Conservation (phyloP, 2,888 invertebrate genomes). For the Amphipoea oculea region DNA sequence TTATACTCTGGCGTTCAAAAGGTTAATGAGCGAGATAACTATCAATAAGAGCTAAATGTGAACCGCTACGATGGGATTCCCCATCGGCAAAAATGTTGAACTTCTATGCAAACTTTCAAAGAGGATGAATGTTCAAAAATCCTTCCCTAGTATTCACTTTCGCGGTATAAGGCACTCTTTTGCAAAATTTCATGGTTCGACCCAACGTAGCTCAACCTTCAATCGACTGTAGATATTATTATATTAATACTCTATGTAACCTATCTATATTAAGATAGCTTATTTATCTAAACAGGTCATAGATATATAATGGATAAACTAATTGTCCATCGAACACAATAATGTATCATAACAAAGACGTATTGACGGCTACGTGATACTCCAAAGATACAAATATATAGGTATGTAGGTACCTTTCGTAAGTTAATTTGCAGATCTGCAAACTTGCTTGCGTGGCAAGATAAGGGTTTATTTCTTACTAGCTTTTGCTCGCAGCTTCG, state of each 20-base stretch:
- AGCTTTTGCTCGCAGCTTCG: too few relatives aligned
- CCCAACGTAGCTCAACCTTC: neutral
- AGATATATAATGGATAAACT: slow-evolving; percentile 67
- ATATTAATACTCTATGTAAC: neutral
- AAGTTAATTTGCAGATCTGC: slow-evolving; percentile 4
- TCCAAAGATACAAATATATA: slow-evolving; percentile 2
- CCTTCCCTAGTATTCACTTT: neutral
- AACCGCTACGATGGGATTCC: neutral
- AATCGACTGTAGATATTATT: neutral
- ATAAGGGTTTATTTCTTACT: neutral
- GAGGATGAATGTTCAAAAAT: neutral
- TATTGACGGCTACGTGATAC: slow-evolving; percentile 36
- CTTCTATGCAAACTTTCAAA: neutral
- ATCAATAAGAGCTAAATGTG: neutral
- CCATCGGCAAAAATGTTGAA: neutral
- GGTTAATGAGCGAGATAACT: neutral
- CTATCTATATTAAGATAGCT: slow-evolving; percentile 40
- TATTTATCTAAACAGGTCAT: slow-evolving; percentile 70
- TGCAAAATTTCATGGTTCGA: neutral
- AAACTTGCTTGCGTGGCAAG: neutral
- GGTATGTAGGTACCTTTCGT: slow-evolving; percentile 9
- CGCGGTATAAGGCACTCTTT: neutral
- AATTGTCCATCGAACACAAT: slow-evolving; percentile 38
- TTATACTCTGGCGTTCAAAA: too few relatives aligned
- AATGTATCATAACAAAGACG: slow-evolving; percentile 29